These are phyloP conservation scores for Zoanthus sansibaricus DNA, from an alignment of 92 coral and sea anemone genomes.

Conservation along the genomic window DNA sequence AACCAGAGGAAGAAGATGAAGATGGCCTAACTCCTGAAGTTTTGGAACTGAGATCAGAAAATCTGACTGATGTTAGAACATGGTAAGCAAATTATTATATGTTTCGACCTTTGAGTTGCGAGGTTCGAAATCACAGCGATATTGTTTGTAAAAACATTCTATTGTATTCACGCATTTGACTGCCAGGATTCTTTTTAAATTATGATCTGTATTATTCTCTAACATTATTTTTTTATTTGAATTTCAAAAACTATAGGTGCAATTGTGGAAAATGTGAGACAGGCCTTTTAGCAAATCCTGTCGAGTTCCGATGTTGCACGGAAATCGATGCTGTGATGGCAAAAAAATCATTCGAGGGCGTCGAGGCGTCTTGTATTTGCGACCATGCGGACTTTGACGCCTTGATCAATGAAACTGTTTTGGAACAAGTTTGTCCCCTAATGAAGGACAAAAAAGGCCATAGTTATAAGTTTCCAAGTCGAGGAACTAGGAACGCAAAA, in stretches of 20 bases:
- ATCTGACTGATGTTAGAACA: not conserved
- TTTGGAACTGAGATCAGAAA: slow-evolving; percentile 25
- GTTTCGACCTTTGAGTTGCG: not conserved
- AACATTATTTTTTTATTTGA: not conserved
- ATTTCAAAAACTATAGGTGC: not conserved
- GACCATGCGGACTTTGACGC: not conserved
- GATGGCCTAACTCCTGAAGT: slow-evolving; percentile 7
- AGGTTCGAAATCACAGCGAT: not conserved
- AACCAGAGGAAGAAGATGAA: slow-evolving; percentile 18
- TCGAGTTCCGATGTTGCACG: not conserved
- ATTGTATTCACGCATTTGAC: not conserved
- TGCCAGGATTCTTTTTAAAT: not conserved
- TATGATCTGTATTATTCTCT: not conserved
- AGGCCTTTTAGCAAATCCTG: not conserved
- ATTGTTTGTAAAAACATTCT: not conserved
- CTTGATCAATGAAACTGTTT: not conserved
- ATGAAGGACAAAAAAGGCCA: not conserved
- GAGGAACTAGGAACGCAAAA: not conserved
- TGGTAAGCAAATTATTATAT: not conserved
- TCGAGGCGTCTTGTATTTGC: not conserved
- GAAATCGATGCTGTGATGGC: not conserved
- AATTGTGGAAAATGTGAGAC: slow-evolving; percentile 3
- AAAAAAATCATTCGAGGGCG: not conserved
- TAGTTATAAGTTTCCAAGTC: not conserved
- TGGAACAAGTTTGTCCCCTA: not conserved